Conservation (phyloP, 1,140 invertebrate species). For the Dendrolimus kikuchii region DNA sequence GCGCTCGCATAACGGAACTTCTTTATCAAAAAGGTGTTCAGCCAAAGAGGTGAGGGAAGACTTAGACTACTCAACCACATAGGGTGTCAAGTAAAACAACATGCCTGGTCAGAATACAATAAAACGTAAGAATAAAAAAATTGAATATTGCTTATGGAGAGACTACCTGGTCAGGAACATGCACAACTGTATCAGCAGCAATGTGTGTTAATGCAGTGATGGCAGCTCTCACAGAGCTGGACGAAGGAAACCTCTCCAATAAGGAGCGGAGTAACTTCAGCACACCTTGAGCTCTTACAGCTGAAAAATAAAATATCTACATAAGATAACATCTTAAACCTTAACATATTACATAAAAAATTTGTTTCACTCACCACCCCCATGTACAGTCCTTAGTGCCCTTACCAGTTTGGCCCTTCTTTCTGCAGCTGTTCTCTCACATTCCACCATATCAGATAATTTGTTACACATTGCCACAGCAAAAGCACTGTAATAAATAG, state of each 20-base stretch:
- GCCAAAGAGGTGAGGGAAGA: too few species aligned
- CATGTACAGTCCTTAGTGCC: constrained; percentile 95
- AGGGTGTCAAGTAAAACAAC: too few species aligned
- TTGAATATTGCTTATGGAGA: not conserved
- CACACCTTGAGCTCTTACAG: constrained; percentile 74
- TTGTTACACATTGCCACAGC: constrained; percentile 97
- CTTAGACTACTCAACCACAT: too few species aligned
- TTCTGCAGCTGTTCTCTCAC: constrained; percentile 91
- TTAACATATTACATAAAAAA: constrained; percentile 1
- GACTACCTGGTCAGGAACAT: constrained; percentile 89
- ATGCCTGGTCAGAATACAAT: too few species aligned
- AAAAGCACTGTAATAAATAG: constrained; percentile 82
- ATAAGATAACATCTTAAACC: not conserved
- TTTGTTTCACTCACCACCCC: constrained; percentile 71
- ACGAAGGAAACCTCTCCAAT: constrained; percentile 88
- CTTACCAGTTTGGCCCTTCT: constrained; percentile 93
- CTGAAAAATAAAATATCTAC: constrained; percentile 19
- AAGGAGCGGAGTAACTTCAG: constrained; percentile 85
- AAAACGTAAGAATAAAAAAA: not conserved
- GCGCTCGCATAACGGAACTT: too few species aligned
- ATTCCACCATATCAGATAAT: constrained; percentile 95
- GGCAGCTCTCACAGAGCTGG: constrained; percentile 90
- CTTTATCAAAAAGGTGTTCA: too few species aligned
- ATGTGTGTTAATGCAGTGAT: constrained; percentile 91
- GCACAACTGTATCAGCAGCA: constrained; percentile 89